A percentile compares a stretch with the other conserved stretches of the same genome.
Conservation (phyloP, 2,797 vertebrate genomes). For the Phoxinus dragarum region DNA sequence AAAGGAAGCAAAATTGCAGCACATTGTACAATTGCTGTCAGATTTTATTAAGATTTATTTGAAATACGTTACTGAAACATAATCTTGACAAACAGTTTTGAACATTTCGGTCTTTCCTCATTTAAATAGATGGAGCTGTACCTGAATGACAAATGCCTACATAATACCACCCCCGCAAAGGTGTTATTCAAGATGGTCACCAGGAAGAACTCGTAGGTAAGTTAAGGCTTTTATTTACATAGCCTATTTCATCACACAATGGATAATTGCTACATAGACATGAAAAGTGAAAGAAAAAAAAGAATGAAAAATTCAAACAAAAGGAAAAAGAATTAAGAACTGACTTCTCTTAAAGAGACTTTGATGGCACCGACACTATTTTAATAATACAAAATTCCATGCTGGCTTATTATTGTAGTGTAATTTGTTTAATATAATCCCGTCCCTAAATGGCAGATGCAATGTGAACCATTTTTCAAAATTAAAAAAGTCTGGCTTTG, state of each 20-base stretch:
- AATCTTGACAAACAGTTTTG: background rate
- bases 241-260: background rate
- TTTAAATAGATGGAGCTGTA: background rate
- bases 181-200: background rate
- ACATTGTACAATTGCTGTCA: background rate
- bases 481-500: background rate
- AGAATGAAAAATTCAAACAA: no score
- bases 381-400: no score
- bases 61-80: background rate
- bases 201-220: background rate
- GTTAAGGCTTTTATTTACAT: background rate
- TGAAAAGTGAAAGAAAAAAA: background rate
- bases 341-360: no score
- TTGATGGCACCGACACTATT: no score
- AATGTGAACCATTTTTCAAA: background rate
- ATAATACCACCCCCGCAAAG: background rate
- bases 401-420: no score
- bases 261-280: background rate
- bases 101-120: background rate
- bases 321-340: no score
- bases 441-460: background rate
- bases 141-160: background rate
- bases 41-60: background rate
- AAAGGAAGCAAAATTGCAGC: background rate
- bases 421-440: no score